Evolutionary conservation across 2,797 vertebrate genomes (phyloP).

Genomic region (Hydrolagus colliei): DNA sequence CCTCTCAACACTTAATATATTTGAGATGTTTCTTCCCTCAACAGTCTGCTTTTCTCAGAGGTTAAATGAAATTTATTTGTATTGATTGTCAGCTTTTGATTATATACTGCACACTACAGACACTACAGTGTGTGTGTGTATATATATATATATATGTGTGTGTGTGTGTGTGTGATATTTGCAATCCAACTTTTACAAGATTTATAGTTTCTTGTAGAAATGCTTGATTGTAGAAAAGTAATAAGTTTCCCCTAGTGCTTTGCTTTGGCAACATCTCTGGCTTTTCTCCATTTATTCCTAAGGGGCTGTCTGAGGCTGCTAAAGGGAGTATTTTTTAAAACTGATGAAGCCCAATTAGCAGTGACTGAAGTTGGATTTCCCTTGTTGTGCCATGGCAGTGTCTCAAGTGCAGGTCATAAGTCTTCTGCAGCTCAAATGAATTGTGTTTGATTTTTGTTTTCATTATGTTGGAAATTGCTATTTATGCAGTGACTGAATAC

Average conservation of each 20-base stretch:
- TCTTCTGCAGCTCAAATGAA: not conserved
- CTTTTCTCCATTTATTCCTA: not conserved
- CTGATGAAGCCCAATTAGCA: not conserved
- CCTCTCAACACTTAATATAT: not conserved
- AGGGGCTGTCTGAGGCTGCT: not conserved
- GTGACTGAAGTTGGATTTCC: not conserved
- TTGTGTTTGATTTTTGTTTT: not conserved
- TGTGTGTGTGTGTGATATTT: slow-evolving; percentile 31
- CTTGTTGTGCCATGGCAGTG: not conserved
- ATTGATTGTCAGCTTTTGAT: not conserved
- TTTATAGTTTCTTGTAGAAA: slow-evolving; percentile 40
- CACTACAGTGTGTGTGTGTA: not conserved
- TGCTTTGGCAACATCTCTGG: not conserved
- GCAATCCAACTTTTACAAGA: not conserved
- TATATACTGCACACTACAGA: not conserved
- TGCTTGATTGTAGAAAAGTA: not conserved
- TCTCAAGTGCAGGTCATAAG: not conserved
- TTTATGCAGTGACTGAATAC: not conserved
- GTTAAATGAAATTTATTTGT: not conserved
- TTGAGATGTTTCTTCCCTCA: not conserved
- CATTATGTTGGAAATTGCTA: not conserved
- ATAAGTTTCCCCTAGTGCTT: no score
- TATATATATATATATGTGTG: slow-evolving; percentile 35
- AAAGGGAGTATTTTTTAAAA: no score
- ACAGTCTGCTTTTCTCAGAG: not conserved